These are phyloP conservation scores for Brachionichthys hirsutus DNA, from an alignment of 2,113 vertebrate genomes.

Conservation along the genomic window DNA sequence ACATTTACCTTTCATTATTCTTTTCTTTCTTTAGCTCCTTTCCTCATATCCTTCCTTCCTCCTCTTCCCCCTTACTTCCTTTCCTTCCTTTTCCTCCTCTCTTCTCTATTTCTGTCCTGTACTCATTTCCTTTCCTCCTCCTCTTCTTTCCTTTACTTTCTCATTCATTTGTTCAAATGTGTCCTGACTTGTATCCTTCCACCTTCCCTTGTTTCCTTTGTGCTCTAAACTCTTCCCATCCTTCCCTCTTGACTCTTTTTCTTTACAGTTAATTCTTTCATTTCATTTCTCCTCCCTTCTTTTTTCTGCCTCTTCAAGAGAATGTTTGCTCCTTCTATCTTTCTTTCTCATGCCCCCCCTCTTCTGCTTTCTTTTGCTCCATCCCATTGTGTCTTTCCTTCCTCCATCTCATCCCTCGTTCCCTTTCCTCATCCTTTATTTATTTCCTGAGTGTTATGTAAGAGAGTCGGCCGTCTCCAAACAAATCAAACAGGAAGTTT, in stretches of 20 bases:
- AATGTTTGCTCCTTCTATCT: not conserved
- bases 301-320: not conserved
- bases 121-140: not conserved
- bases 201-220: not conserved
- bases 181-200: too few relatives aligned
- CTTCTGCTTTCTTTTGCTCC: too few relatives aligned
- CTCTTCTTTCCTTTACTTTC: not conserved
- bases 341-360: not conserved
- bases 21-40: not conserved
- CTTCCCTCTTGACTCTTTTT: too few relatives aligned
- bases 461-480: not conserved
- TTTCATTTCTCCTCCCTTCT: not conserved
- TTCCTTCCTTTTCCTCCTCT: not conserved
- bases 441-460: too few relatives aligned
- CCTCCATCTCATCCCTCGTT: not conserved
- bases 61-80: slow-evolving; percentile 1
- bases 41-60: not conserved
- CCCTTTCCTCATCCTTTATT: not conserved
- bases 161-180: too few relatives aligned
- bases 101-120: not conserved
- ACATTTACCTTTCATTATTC: too few relatives aligned
- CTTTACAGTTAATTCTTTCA: too few relatives aligned
- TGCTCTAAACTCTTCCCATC: not conserved
- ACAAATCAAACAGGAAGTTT: slow-evolving; percentile 46
- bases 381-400: too few relatives aligned